Base-by-base conservation (phyloP, 1,140 invertebrate genomes). In the Neomicropteryx cornuta region DNA sequence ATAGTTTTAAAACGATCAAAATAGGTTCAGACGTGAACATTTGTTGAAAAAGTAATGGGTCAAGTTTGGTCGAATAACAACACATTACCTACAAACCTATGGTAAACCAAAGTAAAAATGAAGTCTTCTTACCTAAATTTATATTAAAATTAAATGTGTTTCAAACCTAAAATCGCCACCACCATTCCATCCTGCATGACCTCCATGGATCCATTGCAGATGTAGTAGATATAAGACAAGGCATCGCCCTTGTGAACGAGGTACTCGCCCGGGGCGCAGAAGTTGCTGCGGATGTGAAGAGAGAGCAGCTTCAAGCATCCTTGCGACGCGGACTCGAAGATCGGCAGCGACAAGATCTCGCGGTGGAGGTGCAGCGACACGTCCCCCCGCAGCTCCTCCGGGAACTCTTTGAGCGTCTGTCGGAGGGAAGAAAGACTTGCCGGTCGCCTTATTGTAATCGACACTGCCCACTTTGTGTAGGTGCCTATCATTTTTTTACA, bases 141-240 rank as follows among this genome's bases (percentile, higher is more conserved):
- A n/a, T n/a, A n/a, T n/a, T n/a, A n/a, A n/a, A n/a, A n/a, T n/a
- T n/a, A n/a, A n/a, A n/a, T n/a, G n/a, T n/a, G n/a, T n/a, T n/a
- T 41, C 52, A 73, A 71, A 96, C 95, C 94, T 51, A 98, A 72
- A 55, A 99, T 98, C 31, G 95, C 95, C 14, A 98, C 93, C 32
- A 99, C 95, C 82, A 97, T 95, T 42, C 87, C 87, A 56, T 97
- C 88, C 60, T 96, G 93, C 41, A 98, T 83, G 23, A 98, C 94
- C 68, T 99, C 95, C 82, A 99, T 97, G 4, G 92, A 97, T 3
- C 95, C 96, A 50, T 95, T 93, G 60, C 89, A 95, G 22, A 97
- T 79, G 58, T 95, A 95, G 67, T 97, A 96, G 46, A 98, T 87
- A 48, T 92, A 94, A 27, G 87, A 86, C 1, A 99, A 75, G 2